Conservation (phyloP, 2,797 vertebrate species). For the Lithobates pipiens region DNA sequence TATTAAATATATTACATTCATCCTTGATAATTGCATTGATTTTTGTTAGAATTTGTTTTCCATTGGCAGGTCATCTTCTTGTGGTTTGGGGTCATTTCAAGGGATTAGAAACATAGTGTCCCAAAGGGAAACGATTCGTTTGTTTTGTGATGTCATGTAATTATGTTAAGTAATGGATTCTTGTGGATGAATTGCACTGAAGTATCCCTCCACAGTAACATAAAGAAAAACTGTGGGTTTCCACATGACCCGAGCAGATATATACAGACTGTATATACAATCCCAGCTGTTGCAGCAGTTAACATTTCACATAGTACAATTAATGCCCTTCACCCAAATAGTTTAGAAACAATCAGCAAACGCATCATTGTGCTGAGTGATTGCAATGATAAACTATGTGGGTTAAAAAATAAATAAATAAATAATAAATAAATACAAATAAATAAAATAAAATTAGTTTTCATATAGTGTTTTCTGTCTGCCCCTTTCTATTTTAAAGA, state of each 20-base stretch:
- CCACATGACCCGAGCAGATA: neutral
- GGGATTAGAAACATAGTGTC: neutral
- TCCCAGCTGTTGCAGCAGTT: constrained; percentile 33
- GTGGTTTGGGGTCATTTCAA: neutral
- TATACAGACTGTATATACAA: constrained; percentile 4
- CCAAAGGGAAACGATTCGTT: neutral
- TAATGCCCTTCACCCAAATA: constrained; percentile 4
- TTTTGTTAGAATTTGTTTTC: neutral
- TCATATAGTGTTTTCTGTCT: no score
- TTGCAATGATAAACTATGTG: constrained; percentile 39
- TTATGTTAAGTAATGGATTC: neutral
- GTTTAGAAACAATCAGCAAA: constrained; percentile 36
- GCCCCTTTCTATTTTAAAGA: no score
- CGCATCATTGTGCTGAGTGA: neutral
- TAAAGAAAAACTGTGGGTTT: neutral
- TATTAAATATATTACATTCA: neutral
- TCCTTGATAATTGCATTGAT: neutral
- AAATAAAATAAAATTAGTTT: no score
- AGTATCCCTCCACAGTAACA: neutral
- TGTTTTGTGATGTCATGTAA: neutral
- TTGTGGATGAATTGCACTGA: neutral
- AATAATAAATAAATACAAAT: no score
- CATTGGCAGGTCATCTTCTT: neutral
- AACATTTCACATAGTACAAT: constrained; percentile 22
- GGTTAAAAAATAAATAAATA: neutral